phyloP scores from a whole-genome alignment of 2,797 vertebrate species.

The Rhynchonycteris naso region DNA sequence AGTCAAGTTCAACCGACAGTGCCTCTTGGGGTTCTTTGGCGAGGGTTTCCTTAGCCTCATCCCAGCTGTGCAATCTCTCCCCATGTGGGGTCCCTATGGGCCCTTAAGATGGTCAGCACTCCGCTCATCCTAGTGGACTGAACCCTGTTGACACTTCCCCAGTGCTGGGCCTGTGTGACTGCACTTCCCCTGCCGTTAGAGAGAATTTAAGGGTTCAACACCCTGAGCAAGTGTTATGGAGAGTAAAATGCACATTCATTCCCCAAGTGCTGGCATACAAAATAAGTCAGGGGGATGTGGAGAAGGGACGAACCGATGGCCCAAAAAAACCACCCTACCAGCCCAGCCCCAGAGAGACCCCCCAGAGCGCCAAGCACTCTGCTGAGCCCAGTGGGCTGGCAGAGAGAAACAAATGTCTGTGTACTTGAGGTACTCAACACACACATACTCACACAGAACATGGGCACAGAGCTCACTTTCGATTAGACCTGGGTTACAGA shows the following conservation, averaged over 20 bases:
- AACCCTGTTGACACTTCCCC: accelerated
- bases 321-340: background rate
- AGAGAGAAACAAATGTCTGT: background rate
- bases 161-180: background rate
- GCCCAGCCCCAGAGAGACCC: background rate
- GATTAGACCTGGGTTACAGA: too few relatives aligned
- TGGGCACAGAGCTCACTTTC: background rate
- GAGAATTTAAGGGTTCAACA: background rate
- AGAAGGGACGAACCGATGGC: background rate
- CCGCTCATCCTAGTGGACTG: background rate
- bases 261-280: background rate
- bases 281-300: background rate
- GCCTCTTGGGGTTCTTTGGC: too few relatives aligned
- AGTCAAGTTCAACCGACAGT: background rate
- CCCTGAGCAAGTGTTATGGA: background rate
- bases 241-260: background rate
- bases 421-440: background rate
- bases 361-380: accelerated
- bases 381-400: accelerated
- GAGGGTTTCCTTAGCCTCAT: accelerated
- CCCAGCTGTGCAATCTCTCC: accelerated
- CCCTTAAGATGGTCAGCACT: too few relatives aligned
- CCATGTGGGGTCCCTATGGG: background rate
- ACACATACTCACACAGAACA: background rate
- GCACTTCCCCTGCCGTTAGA: background rate